Evolutionary conservation across 2,113 vertebrate species (phyloP).

Genomic region (Neolamprologus variostigma): DNA sequence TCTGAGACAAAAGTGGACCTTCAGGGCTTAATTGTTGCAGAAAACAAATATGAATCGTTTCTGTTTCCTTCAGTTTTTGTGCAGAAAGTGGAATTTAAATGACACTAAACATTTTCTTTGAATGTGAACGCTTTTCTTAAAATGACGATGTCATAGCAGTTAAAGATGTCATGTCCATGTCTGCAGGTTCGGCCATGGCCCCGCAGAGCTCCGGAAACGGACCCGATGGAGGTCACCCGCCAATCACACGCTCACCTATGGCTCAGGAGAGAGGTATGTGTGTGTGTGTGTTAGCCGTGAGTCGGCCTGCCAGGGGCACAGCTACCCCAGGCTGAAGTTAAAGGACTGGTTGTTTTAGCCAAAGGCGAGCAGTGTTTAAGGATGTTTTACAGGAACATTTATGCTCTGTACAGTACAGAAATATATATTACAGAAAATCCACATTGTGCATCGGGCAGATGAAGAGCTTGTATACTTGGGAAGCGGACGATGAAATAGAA

Average conservation of each 20-base stretch:
- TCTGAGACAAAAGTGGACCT: not conserved
- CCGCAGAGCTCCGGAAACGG: constrained; percentile 84
- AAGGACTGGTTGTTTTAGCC: not conserved
- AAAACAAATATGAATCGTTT: constrained; percentile 1
- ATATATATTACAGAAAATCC: not conserved
- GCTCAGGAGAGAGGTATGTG: constrained; percentile 87
- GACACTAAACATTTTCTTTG: not conserved
- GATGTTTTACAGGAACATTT: not conserved
- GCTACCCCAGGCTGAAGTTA: not conserved
- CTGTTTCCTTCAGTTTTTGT: not conserved
- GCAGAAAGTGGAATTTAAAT: not conserved
- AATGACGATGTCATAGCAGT: not conserved
- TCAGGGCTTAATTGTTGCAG: not conserved
- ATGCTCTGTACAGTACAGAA: not conserved
- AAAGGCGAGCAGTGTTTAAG: accelerated
- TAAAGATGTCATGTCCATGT: not conserved
- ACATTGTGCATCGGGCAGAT: not conserved
- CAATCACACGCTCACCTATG: constrained; percentile 88
- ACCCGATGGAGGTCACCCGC: constrained; percentile 82
- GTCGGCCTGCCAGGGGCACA: not conserved
- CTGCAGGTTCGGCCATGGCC: constrained; percentile 82
- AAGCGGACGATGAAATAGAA: not conserved
- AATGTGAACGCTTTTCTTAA: not conserved
- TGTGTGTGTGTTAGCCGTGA: not conserved
- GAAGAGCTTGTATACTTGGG: accelerated